Evolutionary conservation across 2,888 invertebrate species (phyloP).

Genomic region (Thelaira solivaga): DNA sequence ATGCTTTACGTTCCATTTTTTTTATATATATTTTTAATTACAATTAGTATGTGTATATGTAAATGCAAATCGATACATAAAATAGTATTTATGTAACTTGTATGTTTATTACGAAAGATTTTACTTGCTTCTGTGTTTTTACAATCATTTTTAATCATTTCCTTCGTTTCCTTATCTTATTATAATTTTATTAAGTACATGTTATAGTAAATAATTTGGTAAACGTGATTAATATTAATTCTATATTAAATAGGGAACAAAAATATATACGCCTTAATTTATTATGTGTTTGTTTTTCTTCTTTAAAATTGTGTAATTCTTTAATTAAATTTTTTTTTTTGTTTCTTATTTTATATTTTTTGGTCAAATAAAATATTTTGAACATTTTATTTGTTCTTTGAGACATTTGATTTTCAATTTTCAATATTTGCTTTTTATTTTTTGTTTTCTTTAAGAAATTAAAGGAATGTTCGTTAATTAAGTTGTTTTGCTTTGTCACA

Average conservation of each 20-base stretch:
- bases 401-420: conserved; percentile 49
- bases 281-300: neutral
- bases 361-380: conserved; percentile 20
- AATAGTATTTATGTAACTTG: too few species aligned
- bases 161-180: too few species aligned
- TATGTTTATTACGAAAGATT: neutral
- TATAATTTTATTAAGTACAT: conserved; percentile 43
- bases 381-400: conserved; percentile 40
- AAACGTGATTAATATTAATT: conserved; percentile 15
- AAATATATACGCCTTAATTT: conserved; percentile 40
- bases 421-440: neutral
- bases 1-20: too few species aligned
- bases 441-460: conserved; percentile 33
- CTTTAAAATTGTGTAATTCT: conserved; percentile 28
- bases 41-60: too few species aligned
- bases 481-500: neutral
- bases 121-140: too few species aligned
- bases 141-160: conserved; percentile 9
- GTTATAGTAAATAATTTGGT: conserved; percentile 39
- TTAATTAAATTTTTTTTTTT: neutral
- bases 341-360: conserved; percentile 3
- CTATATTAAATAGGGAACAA: conserved; percentile 38
- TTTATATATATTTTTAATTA: too few species aligned
- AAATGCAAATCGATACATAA: conserved; percentile 34
- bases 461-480: conserved; percentile 54